phyloP scores from a whole-genome alignment of 1,140 invertebrate species.

The Bombyx mori region DNA sequence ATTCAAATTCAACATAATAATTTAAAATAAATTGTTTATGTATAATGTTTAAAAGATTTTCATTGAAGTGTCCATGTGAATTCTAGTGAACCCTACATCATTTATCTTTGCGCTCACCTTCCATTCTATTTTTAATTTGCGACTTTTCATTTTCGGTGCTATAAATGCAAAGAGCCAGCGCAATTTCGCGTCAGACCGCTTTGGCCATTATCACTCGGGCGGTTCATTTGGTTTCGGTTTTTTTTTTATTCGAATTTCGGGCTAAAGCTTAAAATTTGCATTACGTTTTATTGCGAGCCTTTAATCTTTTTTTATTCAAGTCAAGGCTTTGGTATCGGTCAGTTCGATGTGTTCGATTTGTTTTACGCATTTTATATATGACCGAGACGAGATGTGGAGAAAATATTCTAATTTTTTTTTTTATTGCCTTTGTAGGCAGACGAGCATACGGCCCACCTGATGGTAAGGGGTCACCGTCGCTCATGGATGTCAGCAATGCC shows the following conservation, averaged over 20 bases:
- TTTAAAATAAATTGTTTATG: too few relatives aligned
- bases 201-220: constrained; percentile 24
- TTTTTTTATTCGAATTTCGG: neutral
- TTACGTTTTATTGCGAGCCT: too few relatives aligned
- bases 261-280: neutral
- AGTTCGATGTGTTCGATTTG: neutral
- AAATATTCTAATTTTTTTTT: too few relatives aligned
- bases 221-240: constrained; percentile 27
- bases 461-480: too few relatives aligned
- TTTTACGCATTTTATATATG: too few relatives aligned
- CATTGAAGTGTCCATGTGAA: neutral
- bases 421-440: too few relatives aligned
- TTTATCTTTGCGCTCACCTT: neutral
- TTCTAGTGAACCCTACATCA: neutral
- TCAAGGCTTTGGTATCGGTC: neutral
- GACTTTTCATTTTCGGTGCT: constrained; percentile 36
- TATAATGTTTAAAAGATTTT: too few relatives aligned
- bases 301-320: too few relatives aligned
- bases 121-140: constrained; percentile 29
- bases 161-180: constrained; percentile 38
- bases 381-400: too few relatives aligned
- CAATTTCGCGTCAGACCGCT: constrained; percentile 26
- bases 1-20: too few relatives aligned
- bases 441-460: too few relatives aligned
- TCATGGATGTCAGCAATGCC: too few relatives aligned